These are phyloP conservation scores for Mesitornis unicolor DNA, from an alignment of 2,113 vertebrate species.

Conservation along the genomic window DNA sequence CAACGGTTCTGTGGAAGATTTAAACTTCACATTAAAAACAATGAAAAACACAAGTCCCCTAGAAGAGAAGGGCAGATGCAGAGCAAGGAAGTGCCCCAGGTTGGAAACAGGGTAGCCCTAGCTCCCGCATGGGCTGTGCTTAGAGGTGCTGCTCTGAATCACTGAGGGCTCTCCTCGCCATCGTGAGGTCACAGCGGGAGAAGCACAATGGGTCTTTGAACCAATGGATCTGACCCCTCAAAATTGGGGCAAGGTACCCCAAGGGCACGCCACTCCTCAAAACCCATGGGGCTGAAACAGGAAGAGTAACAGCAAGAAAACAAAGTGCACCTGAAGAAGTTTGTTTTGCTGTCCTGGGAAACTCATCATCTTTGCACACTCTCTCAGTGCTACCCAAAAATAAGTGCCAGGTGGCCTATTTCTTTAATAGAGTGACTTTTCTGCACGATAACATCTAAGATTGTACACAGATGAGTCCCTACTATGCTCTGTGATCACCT, in stretches of 20 bases:
- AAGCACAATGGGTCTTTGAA: background rate
- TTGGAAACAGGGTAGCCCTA: background rate
- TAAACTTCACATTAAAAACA: background rate
- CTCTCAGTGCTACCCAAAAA: background rate
- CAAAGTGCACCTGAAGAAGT: background rate
- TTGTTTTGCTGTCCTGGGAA: background rate
- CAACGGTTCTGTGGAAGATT: background rate
- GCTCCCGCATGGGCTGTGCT: no score
- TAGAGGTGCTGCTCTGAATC: no score
- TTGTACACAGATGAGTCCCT: background rate
- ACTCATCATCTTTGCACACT: fast-evolving
- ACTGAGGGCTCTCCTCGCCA: background rate
- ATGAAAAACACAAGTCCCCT: background rate
- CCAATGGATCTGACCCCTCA: background rate
- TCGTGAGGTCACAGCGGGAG: fast-evolving
- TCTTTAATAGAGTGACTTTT: background rate
- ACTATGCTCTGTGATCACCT: background rate
- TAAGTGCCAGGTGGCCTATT: fast-evolving
- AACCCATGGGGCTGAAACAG: background rate
- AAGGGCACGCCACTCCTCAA: background rate
- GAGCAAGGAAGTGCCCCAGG: background rate
- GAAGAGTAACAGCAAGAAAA: background rate
- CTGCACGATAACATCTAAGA: background rate
- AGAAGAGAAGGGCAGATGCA: background rate
- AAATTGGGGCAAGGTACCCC: background rate